Percentiles rank a stretch among this genome's conserved stretches.
Conservation (phyloP, 2,888 invertebrate genomes). For the Spisula subtruncata region DNA sequence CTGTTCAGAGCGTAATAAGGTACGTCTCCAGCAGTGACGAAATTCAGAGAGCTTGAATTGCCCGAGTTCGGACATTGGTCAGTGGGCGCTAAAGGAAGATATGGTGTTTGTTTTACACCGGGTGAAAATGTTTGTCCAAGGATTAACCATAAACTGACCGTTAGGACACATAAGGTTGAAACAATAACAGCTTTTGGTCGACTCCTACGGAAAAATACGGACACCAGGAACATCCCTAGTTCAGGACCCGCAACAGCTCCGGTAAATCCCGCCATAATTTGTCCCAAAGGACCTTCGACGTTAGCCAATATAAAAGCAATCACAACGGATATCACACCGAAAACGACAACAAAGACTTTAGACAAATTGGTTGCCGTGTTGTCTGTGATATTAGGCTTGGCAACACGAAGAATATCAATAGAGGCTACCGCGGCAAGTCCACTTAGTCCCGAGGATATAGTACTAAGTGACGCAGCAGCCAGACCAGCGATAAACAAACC, state of each 20-base stretch:
- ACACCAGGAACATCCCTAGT: conserved; percentile 34
- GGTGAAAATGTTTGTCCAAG: conserved; percentile 37
- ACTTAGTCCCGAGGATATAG: conserved; percentile 49
- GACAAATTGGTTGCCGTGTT: conserved; percentile 5
- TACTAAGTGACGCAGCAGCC: conserved; percentile 35
- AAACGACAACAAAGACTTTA: conserved; percentile 48
- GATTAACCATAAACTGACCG: conserved; percentile 31
- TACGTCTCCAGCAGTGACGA: neutral
- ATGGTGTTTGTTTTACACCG: neutral
- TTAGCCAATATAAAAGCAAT: conserved; percentile 44
- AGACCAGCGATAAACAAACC: conserved; percentile 45
- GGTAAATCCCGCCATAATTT: conserved; percentile 36
- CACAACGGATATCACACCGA: conserved; percentile 31
- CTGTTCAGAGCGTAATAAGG: neutral
- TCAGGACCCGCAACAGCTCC: conserved; percentile 46
- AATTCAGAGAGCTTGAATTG: neutral
- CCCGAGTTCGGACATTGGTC: neutral
- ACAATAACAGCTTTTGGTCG: conserved; percentile 29
- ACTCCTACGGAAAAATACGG: conserved; percentile 37
- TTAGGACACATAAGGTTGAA: neutral
- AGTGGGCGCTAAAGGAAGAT: conserved; percentile 40
- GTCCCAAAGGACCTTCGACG: conserved; percentile 49
- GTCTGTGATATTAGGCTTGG: conserved; percentile 15
- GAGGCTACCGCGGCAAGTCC: conserved; percentile 36
- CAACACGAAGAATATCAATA: conserved; percentile 31